A percentile compares a stretch with the other conserved stretches of the same genome.
phyloP scores from a whole-genome alignment of 2,888 invertebrate genomes.

The Octodonta nipae region DNA sequence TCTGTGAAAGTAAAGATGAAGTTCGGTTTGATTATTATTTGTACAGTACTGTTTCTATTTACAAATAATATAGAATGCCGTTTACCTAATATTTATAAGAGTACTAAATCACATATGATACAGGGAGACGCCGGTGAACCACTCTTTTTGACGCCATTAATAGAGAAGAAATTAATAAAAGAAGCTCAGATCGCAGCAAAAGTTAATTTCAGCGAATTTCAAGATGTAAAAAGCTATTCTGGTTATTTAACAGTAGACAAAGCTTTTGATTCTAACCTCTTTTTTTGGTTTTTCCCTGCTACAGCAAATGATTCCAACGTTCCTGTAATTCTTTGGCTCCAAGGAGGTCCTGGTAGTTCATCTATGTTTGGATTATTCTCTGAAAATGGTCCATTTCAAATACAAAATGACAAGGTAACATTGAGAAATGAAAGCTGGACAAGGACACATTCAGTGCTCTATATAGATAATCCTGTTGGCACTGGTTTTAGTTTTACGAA shows the following conservation, averaged over 20 bases:
- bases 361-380: constrained; percentile 63
- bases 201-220: constrained; percentile 35
- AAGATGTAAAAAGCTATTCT: constrained; percentile 50
- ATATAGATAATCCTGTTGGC: constrained; percentile 83
- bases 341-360: constrained; percentile 68
- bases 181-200: constrained; percentile 42
- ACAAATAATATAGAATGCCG: too few species aligned
- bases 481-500: constrained; percentile 77
- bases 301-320: constrained; percentile 38
- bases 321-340: constrained; percentile 66
- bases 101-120: too few species aligned
- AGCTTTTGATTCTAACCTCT: constrained; percentile 60
- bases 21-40: too few species aligned
- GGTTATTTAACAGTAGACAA: constrained; percentile 71
- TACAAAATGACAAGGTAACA: constrained; percentile 11
- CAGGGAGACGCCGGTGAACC: constrained; percentile 40
- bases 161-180: constrained; percentile 51
- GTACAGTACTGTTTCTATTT: too few species aligned
- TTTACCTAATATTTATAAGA: too few species aligned
- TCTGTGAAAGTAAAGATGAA: too few species aligned
- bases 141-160: constrained; percentile 55
- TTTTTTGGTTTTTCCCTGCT: constrained; percentile 81
- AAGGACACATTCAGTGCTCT: constrained; percentile 44
- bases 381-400: constrained; percentile 62
- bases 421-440: constrained; percentile 10